Evolutionary conservation across 2,888 invertebrate species (phyloP).

Genomic region (Stenodema calcarata): DNA sequence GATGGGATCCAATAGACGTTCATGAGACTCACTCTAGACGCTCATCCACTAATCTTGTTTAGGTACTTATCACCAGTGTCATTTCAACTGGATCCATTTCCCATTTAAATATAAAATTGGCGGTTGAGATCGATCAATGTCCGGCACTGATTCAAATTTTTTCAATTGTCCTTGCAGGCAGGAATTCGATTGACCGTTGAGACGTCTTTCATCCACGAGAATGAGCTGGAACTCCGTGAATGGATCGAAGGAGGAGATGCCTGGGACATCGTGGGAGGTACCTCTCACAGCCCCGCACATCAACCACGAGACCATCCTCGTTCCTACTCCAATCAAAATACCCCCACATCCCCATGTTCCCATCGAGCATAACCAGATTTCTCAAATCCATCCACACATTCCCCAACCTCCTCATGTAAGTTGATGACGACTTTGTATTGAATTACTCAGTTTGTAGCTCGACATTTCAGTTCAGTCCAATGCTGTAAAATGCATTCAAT

Average conservation of each 20-base stretch:
- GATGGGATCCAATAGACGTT: too few species aligned
- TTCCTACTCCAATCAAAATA: constrained; percentile 63
- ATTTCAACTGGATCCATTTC: too few species aligned
- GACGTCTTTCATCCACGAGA: background rate
- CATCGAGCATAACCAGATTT: constrained; percentile 44
- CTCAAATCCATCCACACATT: constrained; percentile 53
- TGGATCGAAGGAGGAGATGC: constrained; percentile 50
- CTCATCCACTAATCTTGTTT: too few species aligned
- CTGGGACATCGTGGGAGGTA: constrained; percentile 53
- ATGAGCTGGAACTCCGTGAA: constrained; percentile 53
- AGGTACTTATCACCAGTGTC: too few species aligned
- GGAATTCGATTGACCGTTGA: background rate
- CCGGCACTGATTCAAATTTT: too few species aligned
- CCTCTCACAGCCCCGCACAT: constrained; percentile 38
- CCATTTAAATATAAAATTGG: too few species aligned
- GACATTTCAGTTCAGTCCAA: too few species aligned
- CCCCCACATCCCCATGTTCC: constrained; percentile 57
- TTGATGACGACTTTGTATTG: constrained; percentile 16
- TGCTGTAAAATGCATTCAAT: too few species aligned
- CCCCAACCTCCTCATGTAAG: constrained; percentile 58
- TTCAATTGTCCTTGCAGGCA: too few species aligned
- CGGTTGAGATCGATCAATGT: too few species aligned
- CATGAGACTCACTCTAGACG: too few species aligned
- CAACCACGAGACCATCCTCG: constrained; percentile 58
- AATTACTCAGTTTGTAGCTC: too few species aligned